Evolutionary conservation across 2,888 invertebrate genomes (phyloP).

Genomic region (Coelinius sp.): DNA sequence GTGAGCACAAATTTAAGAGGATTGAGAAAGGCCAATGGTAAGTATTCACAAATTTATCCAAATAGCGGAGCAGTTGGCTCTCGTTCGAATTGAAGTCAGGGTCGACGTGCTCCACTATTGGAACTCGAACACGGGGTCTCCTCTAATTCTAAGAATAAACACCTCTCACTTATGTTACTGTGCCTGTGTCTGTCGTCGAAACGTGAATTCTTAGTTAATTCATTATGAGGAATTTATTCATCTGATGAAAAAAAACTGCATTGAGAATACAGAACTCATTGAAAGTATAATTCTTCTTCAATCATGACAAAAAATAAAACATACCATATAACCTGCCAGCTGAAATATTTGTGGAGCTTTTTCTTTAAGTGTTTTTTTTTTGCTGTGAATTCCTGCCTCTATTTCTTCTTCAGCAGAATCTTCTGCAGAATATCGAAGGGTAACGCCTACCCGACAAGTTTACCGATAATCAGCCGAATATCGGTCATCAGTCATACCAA

Average conservation of each 20-base stretch:
- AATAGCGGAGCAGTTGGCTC: conserved; percentile 49
- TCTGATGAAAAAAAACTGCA: no score
- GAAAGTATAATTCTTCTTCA: no score
- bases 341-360: conserved; percentile 9
- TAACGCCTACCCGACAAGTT: neutral
- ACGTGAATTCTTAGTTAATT: neutral
- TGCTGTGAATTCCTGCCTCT: no score
- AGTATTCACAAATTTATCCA: neutral
- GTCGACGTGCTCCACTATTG: conserved; percentile 52
- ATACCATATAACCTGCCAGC: no score
- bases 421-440: no score
- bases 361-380: no score
- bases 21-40: neutral
- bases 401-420: no score
- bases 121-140: conserved; percentile 32
- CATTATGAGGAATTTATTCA: neutral
- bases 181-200: conserved; percentile 25
- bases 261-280: no score
- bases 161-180: neutral
- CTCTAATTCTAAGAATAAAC: conserved; percentile 31
- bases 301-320: no score
- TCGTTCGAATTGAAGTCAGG: conserved; percentile 61
- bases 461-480: no score
- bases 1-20: neutral
- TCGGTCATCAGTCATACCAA: no score